Base-by-base conservation (phyloP, 2,797 vertebrate genomes). In the Perodicticus potto region DNA sequence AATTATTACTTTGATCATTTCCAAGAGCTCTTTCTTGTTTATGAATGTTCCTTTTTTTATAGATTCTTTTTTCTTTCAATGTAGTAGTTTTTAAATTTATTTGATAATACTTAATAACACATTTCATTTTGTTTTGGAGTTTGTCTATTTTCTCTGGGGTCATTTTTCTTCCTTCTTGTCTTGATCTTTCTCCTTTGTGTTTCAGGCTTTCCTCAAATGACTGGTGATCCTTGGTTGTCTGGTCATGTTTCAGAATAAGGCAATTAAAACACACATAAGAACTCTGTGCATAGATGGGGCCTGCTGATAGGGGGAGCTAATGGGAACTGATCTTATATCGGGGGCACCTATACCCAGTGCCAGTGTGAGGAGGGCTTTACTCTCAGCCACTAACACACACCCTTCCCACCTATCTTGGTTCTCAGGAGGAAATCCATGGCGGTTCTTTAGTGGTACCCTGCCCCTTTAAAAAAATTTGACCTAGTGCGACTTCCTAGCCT, bases 61-160 rank as follows among this genome's bases (percentile, higher is more conserved):
- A 63, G 61, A 65, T 37, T 53, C n/a, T 76, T 84, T 69, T 95
- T 94, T 92, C 72, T 85, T 85, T 76, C 72, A 93, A n/a, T 93
- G 22, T 69, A 74, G 78, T 88, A 65, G 57, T 37, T 91, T 83
- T 94, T 80, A 25, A 78, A 81, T 93, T 88, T 82, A 78, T 78
- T 95, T 49, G 34, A 32, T 91, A 40, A 82, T 89, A 74, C 81
- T 82, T 97, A 93, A 74, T 90, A 84, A 87, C 14, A 94, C 65
- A 22, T 84, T 45, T 96, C 65, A n/a, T 80, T 94, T 93, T 90
- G 49, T 94, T 93, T 95, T 92, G 80, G 95, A 91, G 82, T 85
- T 95, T 16, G 78, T 78, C 70, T 95, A 1, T 95, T 96, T 94
- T 69, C 25, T 82, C 4, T 82, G 3, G n/a, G 25, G 34, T 93